Conservation (phyloP, 2,888 invertebrate genomes). For the Pristionchus maxplancki region DNA sequence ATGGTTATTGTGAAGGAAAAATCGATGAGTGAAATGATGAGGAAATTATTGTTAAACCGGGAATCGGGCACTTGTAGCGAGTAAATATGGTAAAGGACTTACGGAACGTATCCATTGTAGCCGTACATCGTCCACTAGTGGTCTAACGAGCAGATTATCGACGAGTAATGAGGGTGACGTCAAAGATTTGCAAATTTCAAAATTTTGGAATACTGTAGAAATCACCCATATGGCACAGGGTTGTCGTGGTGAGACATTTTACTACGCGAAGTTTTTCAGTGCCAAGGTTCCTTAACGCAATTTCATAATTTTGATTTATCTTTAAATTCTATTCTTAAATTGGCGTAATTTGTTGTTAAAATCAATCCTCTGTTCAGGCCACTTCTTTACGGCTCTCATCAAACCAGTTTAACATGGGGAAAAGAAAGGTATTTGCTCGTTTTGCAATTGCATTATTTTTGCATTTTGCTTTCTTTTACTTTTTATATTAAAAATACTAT, state of each 20-base stretch:
- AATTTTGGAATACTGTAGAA: background rate
- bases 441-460: background rate
- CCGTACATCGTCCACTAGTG: conserved; percentile 45
- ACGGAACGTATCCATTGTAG: conserved; percentile 32
- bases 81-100: background rate
- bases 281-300: background rate
- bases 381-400: background rate
- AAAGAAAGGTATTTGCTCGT: background rate
- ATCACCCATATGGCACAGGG: background rate
- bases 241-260: background rate
- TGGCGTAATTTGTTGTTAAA: background rate
- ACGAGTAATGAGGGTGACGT: background rate
- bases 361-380: background rate
- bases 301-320: background rate
- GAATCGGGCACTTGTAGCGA: background rate
- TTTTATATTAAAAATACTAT: background rate
- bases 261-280: background rate
- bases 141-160: background rate
- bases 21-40: background rate
- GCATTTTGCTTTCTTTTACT: background rate
- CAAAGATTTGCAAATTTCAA: background rate
- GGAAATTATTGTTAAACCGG: background rate
- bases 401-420: background rate
- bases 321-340: background rate
- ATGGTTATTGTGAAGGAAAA: background rate